Base-by-base conservation (phyloP, 2,113 vertebrate genomes). In the Himantopus leucocephalus region DNA sequence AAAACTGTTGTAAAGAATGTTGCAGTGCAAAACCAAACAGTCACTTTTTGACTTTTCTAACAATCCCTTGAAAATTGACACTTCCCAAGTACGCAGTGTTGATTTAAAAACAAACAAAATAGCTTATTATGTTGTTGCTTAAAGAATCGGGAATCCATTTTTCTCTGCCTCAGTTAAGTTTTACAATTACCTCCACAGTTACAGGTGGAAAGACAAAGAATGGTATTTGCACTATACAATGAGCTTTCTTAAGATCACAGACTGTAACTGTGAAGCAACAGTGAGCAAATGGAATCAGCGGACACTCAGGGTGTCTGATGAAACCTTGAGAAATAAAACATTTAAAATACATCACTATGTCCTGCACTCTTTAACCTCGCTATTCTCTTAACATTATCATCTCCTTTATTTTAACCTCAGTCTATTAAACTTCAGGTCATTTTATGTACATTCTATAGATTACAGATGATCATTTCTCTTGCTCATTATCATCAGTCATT, bases 381-480 rank as follows among this genome's bases (percentile, higher is more conserved):
- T 93, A 52, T 58, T 91, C 85, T 95, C 64, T 82, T 88, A 71
- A 86, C 83, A 48, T 97, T 81, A 34, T 84, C 92, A 88, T 95
- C 62, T 95, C 58, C 85, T 68, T 81, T 80, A 91, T 95, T 95
- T 89, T 91, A 80, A 77, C 50, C 45, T 60, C 59, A 82, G 39
- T 59, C 48, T 71, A 81, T 45, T 84, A 41, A 68, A 82, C 84
- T 84, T 92, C 90, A 81, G 79, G 80, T 73, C 90, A 81, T 94
- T 96, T 72, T 67, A 55, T 91, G 85, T 84, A 12, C 86, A 53
- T 88, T 82, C 86, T 91, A 11, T 66, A 87, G 92, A 90, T 78
- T 80, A 84, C 73, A 92, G 59, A 52, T 77, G 13, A 66, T 95
- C 92, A 94, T 97, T 94, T 95, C 67, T 95, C 80, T 96, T 90